Conservation (phyloP, 2,888 invertebrate genomes). For the Nomada flava region DNA sequence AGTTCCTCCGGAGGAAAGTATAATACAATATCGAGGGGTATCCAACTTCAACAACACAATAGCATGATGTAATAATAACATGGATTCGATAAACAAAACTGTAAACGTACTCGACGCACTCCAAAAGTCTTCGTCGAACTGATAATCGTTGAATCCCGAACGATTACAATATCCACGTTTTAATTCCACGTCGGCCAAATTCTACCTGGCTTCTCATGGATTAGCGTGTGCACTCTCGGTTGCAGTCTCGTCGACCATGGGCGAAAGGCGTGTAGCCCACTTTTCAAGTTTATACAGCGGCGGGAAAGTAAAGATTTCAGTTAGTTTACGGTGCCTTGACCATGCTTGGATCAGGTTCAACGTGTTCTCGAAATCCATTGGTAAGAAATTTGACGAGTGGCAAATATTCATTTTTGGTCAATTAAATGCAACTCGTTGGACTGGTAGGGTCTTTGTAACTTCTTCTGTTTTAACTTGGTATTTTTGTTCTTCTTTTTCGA, state of each 20-base stretch:
- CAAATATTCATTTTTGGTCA: neutral
- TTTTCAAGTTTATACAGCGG: constrained; percentile 35
- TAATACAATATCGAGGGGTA: neutral
- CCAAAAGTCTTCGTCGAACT: neutral
- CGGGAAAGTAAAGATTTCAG: constrained; percentile 49
- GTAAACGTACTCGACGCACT: neutral
- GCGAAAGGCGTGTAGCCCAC: constrained; percentile 38
- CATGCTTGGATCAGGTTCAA: constrained; percentile 53
- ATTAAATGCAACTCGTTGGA: neutral
- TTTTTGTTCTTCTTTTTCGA: neutral
- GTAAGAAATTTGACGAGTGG: constrained; percentile 9
- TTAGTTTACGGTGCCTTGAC: constrained; percentile 52
- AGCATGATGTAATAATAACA: neutral
- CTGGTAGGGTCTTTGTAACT: neutral
- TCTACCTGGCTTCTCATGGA: neutral
- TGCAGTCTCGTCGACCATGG: constrained; percentile 2
- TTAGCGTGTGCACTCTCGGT: constrained; percentile 16
- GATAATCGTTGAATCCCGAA: neutral
- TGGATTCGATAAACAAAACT: neutral
- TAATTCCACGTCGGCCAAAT: neutral
- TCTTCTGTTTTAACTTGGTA: no score
- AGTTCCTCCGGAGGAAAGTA: no score
- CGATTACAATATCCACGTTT: neutral
- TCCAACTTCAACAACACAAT: neutral
- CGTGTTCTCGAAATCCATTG: constrained; percentile 19